Base-by-base conservation (phyloP, 2,113 vertebrate genomes). In the Tragelaphus scriptus region DNA sequence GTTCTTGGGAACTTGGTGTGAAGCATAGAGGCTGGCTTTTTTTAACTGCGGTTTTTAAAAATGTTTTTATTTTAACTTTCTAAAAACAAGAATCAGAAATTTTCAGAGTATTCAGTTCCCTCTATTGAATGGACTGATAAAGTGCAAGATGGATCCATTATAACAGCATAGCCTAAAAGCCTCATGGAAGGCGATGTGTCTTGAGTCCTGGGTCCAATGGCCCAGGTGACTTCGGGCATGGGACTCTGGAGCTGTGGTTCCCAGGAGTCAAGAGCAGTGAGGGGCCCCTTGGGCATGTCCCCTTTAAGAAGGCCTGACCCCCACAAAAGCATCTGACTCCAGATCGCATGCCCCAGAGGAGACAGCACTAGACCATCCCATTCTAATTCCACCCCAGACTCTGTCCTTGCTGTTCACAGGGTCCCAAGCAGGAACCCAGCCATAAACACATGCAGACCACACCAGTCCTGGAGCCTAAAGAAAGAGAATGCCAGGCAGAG, bases 21-120 rank as follows among this genome's bases (percentile, higher is more conserved):
- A 95, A 36, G 84, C 88, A 65, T 14, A 23, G 11, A 68, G 55
- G 21, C 92, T 86, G 75, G 53, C 32, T 79, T 90, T 68, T 90
- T 82, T 49, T 49, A 36, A 77, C 15, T 3, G 21, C 17, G 36
- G 85, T 61, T 85, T 84, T 36, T 12, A 9, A 85, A 26, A 79
- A 47, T 36, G 13, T 85, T 26, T 92, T 75, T 51, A 85, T 61
- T 87, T 81, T 85, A 80, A 77, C 9, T 15, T 30, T 32, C 51
- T 17, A 47, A 88, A 85, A 68, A 86, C 61, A 79, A n/a, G 56
- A 88, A 49, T 59, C 25, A 4, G 56, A 81, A 75, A 55, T 32
- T 80, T 58, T 84, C 51, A 80, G 71, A 93, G 26, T 63, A 9
- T 59, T 65, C 59, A 4, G 61, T 79, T 82, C 86, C 84, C 17